Evolutionary conservation across 2,797 vertebrate genomes (phyloP), one percentile per base, ranked within the genome.

Genomic region (Pseudomugil tenellus): DNA sequence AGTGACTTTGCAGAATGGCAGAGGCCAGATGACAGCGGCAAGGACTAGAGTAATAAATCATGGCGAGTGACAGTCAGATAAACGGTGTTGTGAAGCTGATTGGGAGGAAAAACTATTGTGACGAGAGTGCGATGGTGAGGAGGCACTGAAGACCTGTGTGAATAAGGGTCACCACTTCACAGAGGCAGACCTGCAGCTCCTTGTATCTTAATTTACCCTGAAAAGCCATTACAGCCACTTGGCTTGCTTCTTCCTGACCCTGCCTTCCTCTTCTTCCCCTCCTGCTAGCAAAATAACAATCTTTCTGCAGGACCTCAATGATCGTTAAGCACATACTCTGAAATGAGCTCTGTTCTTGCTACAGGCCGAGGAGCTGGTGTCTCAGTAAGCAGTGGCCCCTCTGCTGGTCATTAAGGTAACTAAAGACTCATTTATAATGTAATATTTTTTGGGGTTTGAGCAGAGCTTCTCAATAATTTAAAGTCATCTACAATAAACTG

Each of bases 101-200:
- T 89, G 87, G 88, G 89, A 92, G 85, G 84, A 91, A 91, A 90
- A 91, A 87, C 91, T 90, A 86, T 92, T 80, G 87, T 90, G 89
- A 89, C 74, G 87, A 91, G 87, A 41, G 72, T 35, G 79, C 73
- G 70, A 71, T 84, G 81, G 80, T 69, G 87, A 81, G 83, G 84
- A 85, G 86, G 79, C 83, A 51, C 26, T 35, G 85, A 72, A 62
- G 89, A 90, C 90, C 87, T 79, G 80, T 75, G 88, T 73, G 87
- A 91, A 87, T 80, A 86, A 89, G 88, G 91, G 87, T 93, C 91
- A 89, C 43, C 69, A 59, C 84, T 87, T 70, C 76, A 68, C 70
- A 70, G 79, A 86, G 74, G 74, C 84, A 74, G 81, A 85, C 66
- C 90, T 84, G 84, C 91, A 86, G 77, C 74, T 79, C 80, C 59